Percentiles rank a stretch among this genome's conserved stretches.
phyloP scores from a whole-genome alignment of 2,113 vertebrate genomes.

The Panthera tigris region DNA sequence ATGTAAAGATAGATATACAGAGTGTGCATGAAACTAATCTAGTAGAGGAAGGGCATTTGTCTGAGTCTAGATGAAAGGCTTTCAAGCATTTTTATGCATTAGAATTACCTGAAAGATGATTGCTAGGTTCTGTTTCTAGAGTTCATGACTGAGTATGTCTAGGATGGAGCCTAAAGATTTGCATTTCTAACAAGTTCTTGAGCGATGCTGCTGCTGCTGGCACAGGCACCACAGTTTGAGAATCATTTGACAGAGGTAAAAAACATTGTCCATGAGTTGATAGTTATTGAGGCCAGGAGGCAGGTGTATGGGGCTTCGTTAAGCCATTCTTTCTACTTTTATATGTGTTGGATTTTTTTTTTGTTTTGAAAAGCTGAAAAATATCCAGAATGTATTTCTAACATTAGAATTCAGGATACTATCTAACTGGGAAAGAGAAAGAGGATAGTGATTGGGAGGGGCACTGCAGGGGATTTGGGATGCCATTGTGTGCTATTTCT shows the following conservation, averaged over 20 bases:
- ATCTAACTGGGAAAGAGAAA: background rate
- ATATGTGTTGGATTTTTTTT: background rate
- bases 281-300: background rate
- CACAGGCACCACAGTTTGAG: background rate
- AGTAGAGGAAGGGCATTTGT: background rate
- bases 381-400: background rate
- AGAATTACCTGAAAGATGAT: background rate
- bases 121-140: too few species aligned
- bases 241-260: background rate
- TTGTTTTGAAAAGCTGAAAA: background rate
- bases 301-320: accelerated
- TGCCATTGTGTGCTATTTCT: background rate
- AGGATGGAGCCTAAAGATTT: background rate
- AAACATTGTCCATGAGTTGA: background rate
- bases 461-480: background rate
- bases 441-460: background rate
- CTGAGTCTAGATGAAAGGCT: background rate
- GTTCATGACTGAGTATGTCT: background rate
- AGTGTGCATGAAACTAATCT: background rate
- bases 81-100: background rate
- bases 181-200: background rate
- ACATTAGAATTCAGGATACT: background rate
- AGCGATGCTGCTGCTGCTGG: background rate
- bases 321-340: background rate
- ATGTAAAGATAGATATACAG: background rate